These are phyloP conservation scores for Pantala flavescens DNA, from an alignment of 1,140 invertebrate species.

Conservation along the genomic window DNA sequence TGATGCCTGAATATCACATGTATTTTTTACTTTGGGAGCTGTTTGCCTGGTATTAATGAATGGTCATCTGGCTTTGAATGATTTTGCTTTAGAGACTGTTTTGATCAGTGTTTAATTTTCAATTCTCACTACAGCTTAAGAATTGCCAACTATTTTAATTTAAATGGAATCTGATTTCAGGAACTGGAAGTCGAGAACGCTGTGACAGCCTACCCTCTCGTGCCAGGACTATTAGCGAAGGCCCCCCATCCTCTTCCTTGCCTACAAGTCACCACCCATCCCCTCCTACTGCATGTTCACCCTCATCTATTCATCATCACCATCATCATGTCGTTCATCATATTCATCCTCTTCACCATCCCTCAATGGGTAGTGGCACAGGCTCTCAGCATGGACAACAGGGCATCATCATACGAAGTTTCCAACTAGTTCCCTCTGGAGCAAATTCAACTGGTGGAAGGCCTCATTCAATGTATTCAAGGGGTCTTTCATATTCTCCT, in stretches of 20 bases:
- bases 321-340: background rate
- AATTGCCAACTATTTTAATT: no score
- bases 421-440: slow-evolving; percentile 16
- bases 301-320: slow-evolving; percentile 25
- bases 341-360: background rate
- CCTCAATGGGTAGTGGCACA: no score
- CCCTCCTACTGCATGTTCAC: slow-evolving; percentile 19
- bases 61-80: no score
- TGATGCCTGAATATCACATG: no score
- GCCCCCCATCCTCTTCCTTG: slow-evolving; percentile 29
- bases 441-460: slow-evolving; percentile 27
- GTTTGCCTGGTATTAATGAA: no score
- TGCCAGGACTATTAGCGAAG: slow-evolving; percentile 51
- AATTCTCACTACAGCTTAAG: no score
- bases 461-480: slow-evolving; percentile 45
- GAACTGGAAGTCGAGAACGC: slow-evolving; percentile 46
- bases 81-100: no score
- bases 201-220: slow-evolving; percentile 68
- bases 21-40: no score
- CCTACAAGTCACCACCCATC: slow-evolving; percentile 22
- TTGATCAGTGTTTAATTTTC: no score
- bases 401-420: background rate
- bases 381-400: background rate
- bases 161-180: background rate
- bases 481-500: slow-evolving; percentile 48